Base-by-base conservation (phyloP, 92 coral and sea anemone species). In the Bergia puertoricense region DNA sequence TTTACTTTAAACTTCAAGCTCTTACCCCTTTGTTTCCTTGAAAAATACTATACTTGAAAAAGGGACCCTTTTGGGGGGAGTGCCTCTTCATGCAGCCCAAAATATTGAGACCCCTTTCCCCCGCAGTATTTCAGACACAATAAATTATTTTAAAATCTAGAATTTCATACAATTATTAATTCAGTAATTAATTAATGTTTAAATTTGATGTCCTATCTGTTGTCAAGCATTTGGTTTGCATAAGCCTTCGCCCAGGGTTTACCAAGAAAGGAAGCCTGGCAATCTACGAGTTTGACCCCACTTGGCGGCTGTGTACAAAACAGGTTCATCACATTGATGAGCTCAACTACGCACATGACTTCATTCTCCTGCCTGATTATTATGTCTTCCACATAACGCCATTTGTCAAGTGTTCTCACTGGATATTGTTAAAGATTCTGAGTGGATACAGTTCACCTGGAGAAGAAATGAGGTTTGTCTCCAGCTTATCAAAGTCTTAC, bases 321-420 rank as follows among this genome's bases (percentile, higher is more conserved):
- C 96, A 93, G 85, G 75, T 95, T 15, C 98, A 92, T 44, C 88
- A 87, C 80, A 93, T 95, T 15, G 86, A 91, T 18, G 98, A 93
- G 7, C 81, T 95, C 67, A 95, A 95, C 85, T 95, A 93, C 48
- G 96, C 90, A 4, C 98, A 95, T 37, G 98, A 95, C 89, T 95
- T 95, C 88, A 72, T 95, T 56, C 89, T 95, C 65, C 74, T 95
- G 30, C 96, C 96, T 10, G 93, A 95, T 72, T 95, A 93, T 83
- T 95, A 92, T 43, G 48, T 95, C 13, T 95, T 95, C 79, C 98
- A 95, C 85, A 93, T 95, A 86, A 93, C 98, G 4, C 98, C 98
- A 14, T 95, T 95, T 90, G 98, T 93, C 46, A 93, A 86, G 78
- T 56, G 85, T 41, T 78, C 95, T 0, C 78, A 86, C 91, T 89